phyloP scores from a whole-genome alignment of 1,140 invertebrate species.

The Drosophila serrata region DNA sequence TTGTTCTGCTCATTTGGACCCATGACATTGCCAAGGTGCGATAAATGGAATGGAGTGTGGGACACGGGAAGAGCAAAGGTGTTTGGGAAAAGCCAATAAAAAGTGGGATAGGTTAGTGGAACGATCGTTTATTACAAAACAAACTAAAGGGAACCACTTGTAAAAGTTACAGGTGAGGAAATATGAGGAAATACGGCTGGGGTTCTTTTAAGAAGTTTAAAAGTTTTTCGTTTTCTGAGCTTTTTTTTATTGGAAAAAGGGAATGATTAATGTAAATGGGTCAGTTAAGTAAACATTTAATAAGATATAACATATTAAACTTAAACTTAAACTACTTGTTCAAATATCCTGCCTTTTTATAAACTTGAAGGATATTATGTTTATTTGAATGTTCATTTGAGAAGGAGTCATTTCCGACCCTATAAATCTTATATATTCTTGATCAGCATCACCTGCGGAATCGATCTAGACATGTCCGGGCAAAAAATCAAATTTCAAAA shows the following conservation, averaged over 20 bases:
- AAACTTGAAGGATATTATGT: too few species aligned
- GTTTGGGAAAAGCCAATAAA: slow-evolving; percentile 53
- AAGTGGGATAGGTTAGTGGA: slow-evolving; percentile 69
- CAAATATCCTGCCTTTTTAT: too few species aligned
- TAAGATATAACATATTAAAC: not conserved
- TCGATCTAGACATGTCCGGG: too few species aligned
- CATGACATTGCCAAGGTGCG: slow-evolving; percentile 64
- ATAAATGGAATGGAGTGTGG: slow-evolving; percentile 29
- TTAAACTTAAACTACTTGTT: too few species aligned
- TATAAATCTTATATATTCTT: too few species aligned
- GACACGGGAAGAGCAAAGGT: not conserved
- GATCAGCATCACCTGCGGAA: too few species aligned
- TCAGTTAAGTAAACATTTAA: not conserved
- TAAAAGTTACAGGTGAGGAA: slow-evolving; percentile 5
- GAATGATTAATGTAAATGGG: not conserved
- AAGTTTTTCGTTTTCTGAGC: not conserved
- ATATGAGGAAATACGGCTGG: not conserved
- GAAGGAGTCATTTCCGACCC: too few species aligned
- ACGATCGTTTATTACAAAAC: slow-evolving; percentile 19
- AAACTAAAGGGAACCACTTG: slow-evolving; percentile 11
- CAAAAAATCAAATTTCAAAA: too few species aligned
- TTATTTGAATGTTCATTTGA: too few species aligned
- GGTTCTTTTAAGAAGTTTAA: slow-evolving; percentile 1
- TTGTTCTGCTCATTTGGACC: slow-evolving; percentile 6
- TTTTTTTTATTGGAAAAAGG: not conserved